Conservation (phyloP, 2,797 vertebrate genomes). For the Sorex maritimensis region DNA sequence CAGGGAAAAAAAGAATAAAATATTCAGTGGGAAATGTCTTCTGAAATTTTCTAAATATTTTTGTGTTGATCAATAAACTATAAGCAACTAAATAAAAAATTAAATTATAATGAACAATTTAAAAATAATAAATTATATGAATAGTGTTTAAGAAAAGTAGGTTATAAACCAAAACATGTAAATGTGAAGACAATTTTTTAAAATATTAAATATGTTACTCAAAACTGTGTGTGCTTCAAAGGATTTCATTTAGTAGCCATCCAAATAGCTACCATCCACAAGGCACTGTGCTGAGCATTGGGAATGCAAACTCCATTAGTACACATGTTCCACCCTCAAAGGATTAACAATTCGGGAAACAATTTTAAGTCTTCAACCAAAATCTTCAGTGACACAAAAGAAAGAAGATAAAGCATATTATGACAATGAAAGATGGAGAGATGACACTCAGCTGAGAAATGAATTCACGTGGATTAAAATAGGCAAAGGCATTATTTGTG, state of each 20-base stretch:
- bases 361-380: neutral
- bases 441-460: fast-evolving
- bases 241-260: neutral
- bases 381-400: neutral
- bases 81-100: conserved; percentile 36
- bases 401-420: neutral
- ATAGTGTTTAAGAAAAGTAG: conserved; percentile 55
- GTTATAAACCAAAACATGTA: conserved; percentile 4
- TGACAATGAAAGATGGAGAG: neutral
- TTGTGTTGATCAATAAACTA: neutral
- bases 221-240: neutral
- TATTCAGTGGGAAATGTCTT: conserved; percentile 32
- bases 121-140: conserved; percentile 29
- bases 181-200: neutral
- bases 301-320: neutral
- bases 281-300: neutral
- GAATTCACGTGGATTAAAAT: neutral
- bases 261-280: neutral
- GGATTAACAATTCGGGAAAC: neutral
- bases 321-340: neutral
- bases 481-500: neutral
- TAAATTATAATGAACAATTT: conserved; percentile 12
- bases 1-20: neutral
- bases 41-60: neutral
- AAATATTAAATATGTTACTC: conserved; percentile 29